Base-by-base conservation (phyloP, 2,797 vertebrate genomes). In the Amphiprion clarkii region DNA sequence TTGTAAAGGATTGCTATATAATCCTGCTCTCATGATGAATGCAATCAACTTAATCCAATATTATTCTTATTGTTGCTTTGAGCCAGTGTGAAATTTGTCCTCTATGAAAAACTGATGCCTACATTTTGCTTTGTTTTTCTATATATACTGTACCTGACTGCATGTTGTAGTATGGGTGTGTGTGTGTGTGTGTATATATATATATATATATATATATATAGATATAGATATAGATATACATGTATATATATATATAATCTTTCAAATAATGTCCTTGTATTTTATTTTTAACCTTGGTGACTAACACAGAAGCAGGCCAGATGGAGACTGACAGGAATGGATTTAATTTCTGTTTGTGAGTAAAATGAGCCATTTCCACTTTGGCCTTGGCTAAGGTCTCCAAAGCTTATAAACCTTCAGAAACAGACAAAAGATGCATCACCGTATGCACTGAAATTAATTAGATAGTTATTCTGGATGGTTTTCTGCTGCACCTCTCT, bases 391-490 rank as follows among this genome's bases (percentile, higher is more conserved):
- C 77, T 78, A 79, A 89, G 87, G 84, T 91, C 91, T 91, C 87
- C 61, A 61, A 89, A 87, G 84, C 92, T 87, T 86, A 88, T 63
- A 86, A 89, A 88, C 81, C 87, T 85, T 90, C 67, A 81, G 63
- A 92, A 86, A 87, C 29, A 85, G 82, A 87, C 74, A 79, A 82
- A 89, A 87, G 73, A 90, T 76, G 61, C 70, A 79, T 82, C 61
- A 70, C 74, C 65, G 59, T 88, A 87, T 86, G 89, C 78, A 74
- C 67, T 61, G 78, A 93, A 91, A 90, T 87, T 89, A 93, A 94
- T 95, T 89, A 88, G 84, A 92, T 86, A 84, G 82, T 89, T 90
- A 87, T 86, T 90, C 84, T 94, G 93, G 90, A 92, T 67, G 76
- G 84, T 78, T 92, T 27, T 92, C 93, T 89, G 91, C 76, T 76